Percentiles rank a stretch among this genome's conserved stretches.
phyloP scores from a whole-genome alignment of 2,888 invertebrate genomes.

The Yponomeuta malinellus region DNA sequence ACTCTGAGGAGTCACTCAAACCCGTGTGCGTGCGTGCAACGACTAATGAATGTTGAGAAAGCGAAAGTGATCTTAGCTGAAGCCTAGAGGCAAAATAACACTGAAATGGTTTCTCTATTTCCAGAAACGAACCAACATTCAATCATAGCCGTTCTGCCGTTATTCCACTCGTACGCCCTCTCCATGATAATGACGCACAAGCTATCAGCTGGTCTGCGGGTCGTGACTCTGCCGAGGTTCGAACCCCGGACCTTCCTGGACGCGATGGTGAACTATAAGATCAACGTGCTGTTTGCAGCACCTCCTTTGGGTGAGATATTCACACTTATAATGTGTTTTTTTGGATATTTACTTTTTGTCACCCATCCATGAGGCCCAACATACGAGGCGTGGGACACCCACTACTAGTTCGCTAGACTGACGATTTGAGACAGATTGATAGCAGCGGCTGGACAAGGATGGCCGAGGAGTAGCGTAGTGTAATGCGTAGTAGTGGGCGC shows the following conservation, averaged over 20 bases:
- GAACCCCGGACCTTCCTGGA: slow-evolving; percentile 79
- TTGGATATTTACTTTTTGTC: not conserved
- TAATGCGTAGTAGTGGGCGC: too few relatives aligned
- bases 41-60: too few relatives aligned
- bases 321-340: not conserved
- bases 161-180: slow-evolving; percentile 87
- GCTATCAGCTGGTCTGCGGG: slow-evolving; percentile 75
- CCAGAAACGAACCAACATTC: slow-evolving; percentile 73
- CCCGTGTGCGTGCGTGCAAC: too few relatives aligned
- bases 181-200: slow-evolving; percentile 73
- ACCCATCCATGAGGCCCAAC: too few relatives aligned
- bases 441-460: too few relatives aligned
- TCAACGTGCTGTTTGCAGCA: slow-evolving; percentile 79
- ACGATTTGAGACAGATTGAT: too few relatives aligned
- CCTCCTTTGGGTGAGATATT: slow-evolving; percentile 81
- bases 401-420: too few relatives aligned
- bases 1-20: too few relatives aligned
- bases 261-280: slow-evolving; percentile 76
- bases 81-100: too few relatives aligned
- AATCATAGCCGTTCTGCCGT: slow-evolving; percentile 79
- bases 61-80: too few relatives aligned
- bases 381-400: too few relatives aligned
- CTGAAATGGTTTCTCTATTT: slow-evolving; percentile 20
- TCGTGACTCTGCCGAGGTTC: slow-evolving; percentile 83
- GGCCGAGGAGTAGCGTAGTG: too few relatives aligned